phyloP scores from a whole-genome alignment of 2,113 vertebrate species.

The Saimiri boliviensis region DNA sequence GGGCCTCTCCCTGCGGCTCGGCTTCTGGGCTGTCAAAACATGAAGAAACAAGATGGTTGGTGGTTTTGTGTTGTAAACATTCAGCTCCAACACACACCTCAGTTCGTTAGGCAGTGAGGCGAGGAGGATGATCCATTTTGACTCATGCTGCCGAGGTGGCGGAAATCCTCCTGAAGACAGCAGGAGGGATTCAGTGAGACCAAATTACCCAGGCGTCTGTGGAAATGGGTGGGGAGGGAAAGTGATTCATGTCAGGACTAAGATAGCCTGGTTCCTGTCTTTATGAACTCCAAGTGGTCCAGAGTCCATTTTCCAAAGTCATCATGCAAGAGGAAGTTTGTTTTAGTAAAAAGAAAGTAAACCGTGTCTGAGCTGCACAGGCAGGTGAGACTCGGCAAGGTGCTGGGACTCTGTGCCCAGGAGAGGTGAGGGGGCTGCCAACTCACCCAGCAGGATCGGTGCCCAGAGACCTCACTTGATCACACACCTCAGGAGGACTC shows the following conservation, averaged over 20 bases:
- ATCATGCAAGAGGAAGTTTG: conserved; percentile 59
- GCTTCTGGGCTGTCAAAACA: conserved; percentile 23
- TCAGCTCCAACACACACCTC: conserved; percentile 57
- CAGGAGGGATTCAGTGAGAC: conserved; percentile 69
- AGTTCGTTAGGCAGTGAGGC: not conserved
- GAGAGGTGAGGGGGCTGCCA: not conserved
- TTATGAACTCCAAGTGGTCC: conserved; percentile 46
- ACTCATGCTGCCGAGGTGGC: conserved; percentile 64
- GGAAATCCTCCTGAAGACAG: conserved; percentile 61
- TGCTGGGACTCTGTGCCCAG: not conserved
- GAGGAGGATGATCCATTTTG: conserved; percentile 58
- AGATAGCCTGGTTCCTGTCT: conserved; percentile 62
- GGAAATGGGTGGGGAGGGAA: conserved; percentile 62
- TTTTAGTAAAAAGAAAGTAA: conserved; percentile 74
- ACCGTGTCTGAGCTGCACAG: not conserved
- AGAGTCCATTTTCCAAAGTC: conserved; percentile 71
- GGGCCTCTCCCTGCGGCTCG: not conserved
- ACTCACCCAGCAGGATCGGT: not conserved
- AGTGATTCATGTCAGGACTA: conserved; percentile 61
- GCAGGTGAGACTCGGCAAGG: not conserved
- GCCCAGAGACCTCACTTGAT: not conserved
- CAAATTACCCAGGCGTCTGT: conserved; percentile 67
- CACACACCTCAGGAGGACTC: not conserved
- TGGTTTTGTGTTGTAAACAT: conserved; percentile 64
- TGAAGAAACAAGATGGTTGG: conserved; percentile 53